Base-by-base conservation (phyloP, 2,113 vertebrate genomes). In the Malurus melanocephalus region DNA sequence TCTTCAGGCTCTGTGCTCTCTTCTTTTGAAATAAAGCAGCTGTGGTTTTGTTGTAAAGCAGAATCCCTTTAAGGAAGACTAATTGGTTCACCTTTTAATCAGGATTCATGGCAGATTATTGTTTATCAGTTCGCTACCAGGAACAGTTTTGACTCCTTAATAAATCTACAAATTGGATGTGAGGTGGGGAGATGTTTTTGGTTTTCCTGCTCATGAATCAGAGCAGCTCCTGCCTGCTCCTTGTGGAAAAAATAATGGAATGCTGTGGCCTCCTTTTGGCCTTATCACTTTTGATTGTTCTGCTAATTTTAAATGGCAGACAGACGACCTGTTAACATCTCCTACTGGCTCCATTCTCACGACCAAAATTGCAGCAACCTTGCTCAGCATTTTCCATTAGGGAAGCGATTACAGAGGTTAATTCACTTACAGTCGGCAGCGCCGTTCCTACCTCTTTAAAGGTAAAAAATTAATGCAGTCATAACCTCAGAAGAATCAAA, bases 51-150 rank as follows among this genome's bases (percentile, higher is more conserved):
- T 84, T 66, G 74, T 62, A 71, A 60, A 86, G 80, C 48, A 86
- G 35, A 80, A 92, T 81, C 66, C 20, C 49, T 59, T 94, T 93
- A 91, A 80, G 62, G 59, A 84, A 84, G 53, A 96, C 80, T 89
- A 91, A 89, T 76, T 83, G 76, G 82, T 93, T 94, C 92, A 90
- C 81, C 89, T 93, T 89, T 92, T 81, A 93, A 92, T 83, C 30
- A 11, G 87, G 59, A 86, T 79, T 78, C 45, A 21, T 56, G 45
- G 67, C 74, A 87, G 45, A 93, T 85, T 76, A 81, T 90, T 89
- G 67, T 88, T 90, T 93, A 90, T 87, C 71, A 51, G 74, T 81
- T 94, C 6, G 1, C 40, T 77, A 61, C 51, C 71, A 79, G 52
- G 61, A 78, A 78, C 15, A 35, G 33, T 60, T 91, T 64, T 81